Evolutionary conservation across 35 echinoderm and acorn worm genomes (phyloP), one percentile per base, ranked within the genome.

Genomic region (Anneissia japonica): DNA sequence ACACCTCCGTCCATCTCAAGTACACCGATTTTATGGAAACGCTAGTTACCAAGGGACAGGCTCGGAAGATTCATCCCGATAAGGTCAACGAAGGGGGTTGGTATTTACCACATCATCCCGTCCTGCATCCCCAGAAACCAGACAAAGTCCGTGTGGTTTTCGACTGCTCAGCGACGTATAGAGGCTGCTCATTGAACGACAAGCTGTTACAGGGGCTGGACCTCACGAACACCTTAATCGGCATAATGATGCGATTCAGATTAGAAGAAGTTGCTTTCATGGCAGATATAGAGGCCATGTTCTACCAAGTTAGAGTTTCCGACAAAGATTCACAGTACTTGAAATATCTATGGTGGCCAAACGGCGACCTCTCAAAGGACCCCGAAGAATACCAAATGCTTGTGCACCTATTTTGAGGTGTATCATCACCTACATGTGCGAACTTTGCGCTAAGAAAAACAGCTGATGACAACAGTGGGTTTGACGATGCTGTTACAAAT

Each of bases 31-130:
- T n/a, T n/a, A n/a, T n/a, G n/a, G n/a, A n/a, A n/a, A n/a, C n/a
- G n/a, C n/a, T n/a, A n/a, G n/a, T n/a, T n/a, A n/a, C n/a, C n/a
- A n/a, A n/a, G n/a, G n/a, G n/a, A n/a, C n/a, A n/a, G n/a, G n/a
- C n/a, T n/a, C n/a, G n/a, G n/a, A n/a, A n/a, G n/a, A n/a, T n/a
- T n/a, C 74, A 23, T 29, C n/a, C n/a, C n/a, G n/a, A n/a, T n/a
- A n/a, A n/a, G n/a, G n/a, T n/a, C n/a, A n/a, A n/a, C n/a, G n/a
- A n/a, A n/a, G n/a, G n/a, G n/a, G n/a, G n/a, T n/a, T n/a, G n/a
- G n/a, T n/a, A n/a, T n/a, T n/a, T n/a, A 32, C 85, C 85, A 28
- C 85, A 87, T 30, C 85, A 87, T 79, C 64, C 64, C 0, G 85
- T 78, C 2, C 46, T 38, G 5, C 34, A 87, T 39, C 85, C 85